Evolutionary conservation across 2,113 vertebrate species (phyloP).

Genomic region (Tragelaphus imberbis): DNA sequence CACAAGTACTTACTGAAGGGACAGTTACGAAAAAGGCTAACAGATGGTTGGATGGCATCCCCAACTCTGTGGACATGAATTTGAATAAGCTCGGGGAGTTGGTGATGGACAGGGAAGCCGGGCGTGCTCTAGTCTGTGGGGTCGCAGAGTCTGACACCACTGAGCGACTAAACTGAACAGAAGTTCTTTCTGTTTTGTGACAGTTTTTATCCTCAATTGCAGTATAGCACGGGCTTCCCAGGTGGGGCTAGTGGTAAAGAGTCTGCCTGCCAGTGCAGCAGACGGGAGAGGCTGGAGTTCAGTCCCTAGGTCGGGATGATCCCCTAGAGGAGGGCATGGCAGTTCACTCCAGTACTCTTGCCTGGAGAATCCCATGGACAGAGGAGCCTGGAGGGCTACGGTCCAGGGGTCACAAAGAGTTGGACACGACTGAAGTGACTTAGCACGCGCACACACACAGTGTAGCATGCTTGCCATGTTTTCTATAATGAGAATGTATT

Average conservation of each 20-base stretch:
- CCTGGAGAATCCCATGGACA: not conserved
- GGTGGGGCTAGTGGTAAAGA: not conserved
- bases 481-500: not conserved
- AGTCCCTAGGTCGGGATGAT: not conserved
- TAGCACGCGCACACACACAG: fast-evolving
- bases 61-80: not conserved
- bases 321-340: not conserved
- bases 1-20: not conserved
- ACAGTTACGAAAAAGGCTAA: not conserved
- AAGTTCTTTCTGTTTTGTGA: not conserved
- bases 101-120: not conserved
- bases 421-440: not conserved
- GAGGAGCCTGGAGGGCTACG: not conserved
- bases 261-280: not conserved
- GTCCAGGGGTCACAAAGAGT: not conserved
- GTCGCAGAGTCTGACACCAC: not conserved
- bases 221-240: not conserved
- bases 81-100: not conserved
- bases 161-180: not conserved
- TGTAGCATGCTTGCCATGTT: not conserved
- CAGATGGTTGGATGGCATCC: not conserved
- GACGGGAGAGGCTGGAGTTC: not conserved
- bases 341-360: not conserved
- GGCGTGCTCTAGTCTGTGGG: not conserved
- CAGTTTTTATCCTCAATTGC: not conserved